Conservation (phyloP, 2,113 vertebrate genomes). For the Leiothrix lutea region DNA sequence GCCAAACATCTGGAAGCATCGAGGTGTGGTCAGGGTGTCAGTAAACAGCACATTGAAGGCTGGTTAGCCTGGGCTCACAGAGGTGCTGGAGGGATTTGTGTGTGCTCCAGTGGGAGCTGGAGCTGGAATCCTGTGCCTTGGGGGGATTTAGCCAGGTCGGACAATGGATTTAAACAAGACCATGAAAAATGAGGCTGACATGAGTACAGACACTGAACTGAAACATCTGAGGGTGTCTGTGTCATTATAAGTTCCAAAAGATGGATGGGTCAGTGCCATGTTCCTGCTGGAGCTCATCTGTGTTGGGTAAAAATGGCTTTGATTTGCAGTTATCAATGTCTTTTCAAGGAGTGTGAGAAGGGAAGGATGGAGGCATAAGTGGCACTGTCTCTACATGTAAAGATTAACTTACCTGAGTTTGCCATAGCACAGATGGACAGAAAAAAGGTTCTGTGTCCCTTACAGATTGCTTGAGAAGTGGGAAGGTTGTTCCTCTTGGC, state of each 20-base stretch:
- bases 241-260: not conserved
- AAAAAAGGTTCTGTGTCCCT: not conserved
- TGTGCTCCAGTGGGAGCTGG: not conserved
- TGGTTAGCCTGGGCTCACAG: not conserved
- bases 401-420: constrained; percentile 3
- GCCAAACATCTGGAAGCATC: not conserved
- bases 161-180: not conserved
- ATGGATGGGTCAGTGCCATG: too few relatives aligned
- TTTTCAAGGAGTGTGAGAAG: not conserved
- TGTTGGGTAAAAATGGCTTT: not conserved
- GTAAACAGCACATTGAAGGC: fast-evolving
- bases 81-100: fast-evolving
- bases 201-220: not conserved
- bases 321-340: not conserved
- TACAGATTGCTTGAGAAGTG: not conserved
- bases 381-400: not conserved
- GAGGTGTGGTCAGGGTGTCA: fast-evolving
- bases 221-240: not conserved
- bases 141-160: not conserved
- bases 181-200: not conserved
- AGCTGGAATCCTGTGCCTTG: not conserved
- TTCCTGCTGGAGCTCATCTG: not conserved
- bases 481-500: not conserved
- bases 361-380: not conserved
- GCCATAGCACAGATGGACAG: not conserved